Evolutionary conservation across 2,888 invertebrate species (phyloP).

Genomic region (Limnephilus auricula): DNA sequence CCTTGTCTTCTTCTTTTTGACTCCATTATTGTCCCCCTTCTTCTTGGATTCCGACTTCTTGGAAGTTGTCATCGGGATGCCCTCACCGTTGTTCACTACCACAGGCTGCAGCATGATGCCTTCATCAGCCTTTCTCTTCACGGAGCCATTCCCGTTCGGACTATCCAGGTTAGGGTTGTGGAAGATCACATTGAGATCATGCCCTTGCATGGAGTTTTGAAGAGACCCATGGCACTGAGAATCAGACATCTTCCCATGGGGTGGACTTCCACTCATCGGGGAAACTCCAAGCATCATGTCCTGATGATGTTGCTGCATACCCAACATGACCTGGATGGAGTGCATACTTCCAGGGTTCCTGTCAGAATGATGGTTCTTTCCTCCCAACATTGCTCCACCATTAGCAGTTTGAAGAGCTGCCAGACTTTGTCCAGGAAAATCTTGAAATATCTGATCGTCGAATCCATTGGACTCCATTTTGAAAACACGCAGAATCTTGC

Average conservation of each 20-base stretch:
- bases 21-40: slow-evolving; percentile 90
- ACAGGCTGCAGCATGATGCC: slow-evolving; percentile 71
- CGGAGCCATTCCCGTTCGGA: slow-evolving; percentile 67
- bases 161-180: slow-evolving; percentile 67
- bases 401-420: slow-evolving; percentile 74
- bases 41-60: slow-evolving; percentile 88
- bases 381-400: slow-evolving; percentile 69
- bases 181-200: slow-evolving; percentile 65
- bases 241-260: slow-evolving; percentile 72
- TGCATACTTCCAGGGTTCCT: slow-evolving; percentile 76
- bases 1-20: slow-evolving; percentile 96
- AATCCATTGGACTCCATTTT: slow-evolving; percentile 84
- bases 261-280: slow-evolving; percentile 71
- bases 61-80: slow-evolving; percentile 74
- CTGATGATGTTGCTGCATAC: slow-evolving; percentile 76
- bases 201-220: slow-evolving; percentile 67
- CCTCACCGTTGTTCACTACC: slow-evolving; percentile 72
- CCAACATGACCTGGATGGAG: slow-evolving; percentile 84
- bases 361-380: slow-evolving; percentile 72
- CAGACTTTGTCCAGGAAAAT: slow-evolving; percentile 81
- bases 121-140: slow-evolving; percentile 70
- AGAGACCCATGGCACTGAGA: slow-evolving; percentile 74
- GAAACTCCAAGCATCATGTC: slow-evolving; percentile 69
- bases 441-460: slow-evolving; percentile 89
- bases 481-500: slow-evolving; percentile 74